Evolutionary conservation across 2,113 vertebrate genomes (phyloP).

Genomic region (human (Homo sapiens)): GRCh38 chr3:78262001-78262500

Average conservation of each 20-base stretch:
- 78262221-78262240: no score
- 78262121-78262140: not conserved
- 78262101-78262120: not conserved
- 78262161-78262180: not conserved
- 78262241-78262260: not conserved
- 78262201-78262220: not conserved
- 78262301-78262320: not conserved
- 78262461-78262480: not conserved
- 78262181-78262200: not conserved
- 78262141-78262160: not conserved
- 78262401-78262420: not conserved
- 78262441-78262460: not conserved
- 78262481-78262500: not conserved
- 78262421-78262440: not conserved
- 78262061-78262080: not conserved
- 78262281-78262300: not conserved
- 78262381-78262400: not conserved
- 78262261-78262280: not conserved
- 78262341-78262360: not conserved
- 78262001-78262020: not conserved
- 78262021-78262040: not conserved
- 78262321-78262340: not conserved
- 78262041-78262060: not conserved
- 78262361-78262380: not conserved
- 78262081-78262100: not conserved